Base-by-base conservation (phyloP, 2,797 vertebrate genomes). In the Betta splendens region DNA sequence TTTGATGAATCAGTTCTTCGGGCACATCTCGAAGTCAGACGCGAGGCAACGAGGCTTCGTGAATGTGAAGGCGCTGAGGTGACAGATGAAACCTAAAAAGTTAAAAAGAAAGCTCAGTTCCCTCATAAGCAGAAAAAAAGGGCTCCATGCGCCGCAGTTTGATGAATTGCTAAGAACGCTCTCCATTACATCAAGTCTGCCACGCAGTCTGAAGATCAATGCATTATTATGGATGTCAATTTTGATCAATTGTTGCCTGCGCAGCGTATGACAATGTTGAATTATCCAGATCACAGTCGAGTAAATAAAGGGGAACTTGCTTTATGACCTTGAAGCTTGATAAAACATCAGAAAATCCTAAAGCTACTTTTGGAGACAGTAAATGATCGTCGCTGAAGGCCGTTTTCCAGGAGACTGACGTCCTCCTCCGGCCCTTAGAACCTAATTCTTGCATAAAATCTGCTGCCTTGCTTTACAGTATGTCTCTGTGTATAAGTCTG, bases 371-470 rank as follows among this genome's bases (percentile, higher is more conserved):
- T 28, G 16, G 28, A 55, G 18, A 48, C 11, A 31, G 12, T 35
- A 45, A 61, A 72, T 53, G 39, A 68, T 18, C 42, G 21, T 44
- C 52, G 56, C 52, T 54, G 32, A 59, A 43, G 42, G 48, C 36
- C 20, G 6, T 46, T 58, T 63, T 58, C 53, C 67, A 25, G 35
- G 49, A 65, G 60, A 48, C 38, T 35, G 55, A 60, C 63, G 57
- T 57, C 52, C 56, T 59, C 56, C 7, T 10, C 55, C 56, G 61
- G 52, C 53, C 46, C 81, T 65, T 63, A 33, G 22, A 43, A 54
- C 49, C 72, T 35, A 54, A 69, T 64, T 61, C 50, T 68, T 64
- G 72, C 75, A 76, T 60, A 51, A 56, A 76, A 71, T 79, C 60
- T 67, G 60, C 72, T 57, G 60, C 64, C 48, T 46, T 3, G 35